A percentile compares a stretch with the other conserved stretches of the same genome.
Conservation (phyloP, 2,113 vertebrate genomes). For the Clupea harengus region DNA sequence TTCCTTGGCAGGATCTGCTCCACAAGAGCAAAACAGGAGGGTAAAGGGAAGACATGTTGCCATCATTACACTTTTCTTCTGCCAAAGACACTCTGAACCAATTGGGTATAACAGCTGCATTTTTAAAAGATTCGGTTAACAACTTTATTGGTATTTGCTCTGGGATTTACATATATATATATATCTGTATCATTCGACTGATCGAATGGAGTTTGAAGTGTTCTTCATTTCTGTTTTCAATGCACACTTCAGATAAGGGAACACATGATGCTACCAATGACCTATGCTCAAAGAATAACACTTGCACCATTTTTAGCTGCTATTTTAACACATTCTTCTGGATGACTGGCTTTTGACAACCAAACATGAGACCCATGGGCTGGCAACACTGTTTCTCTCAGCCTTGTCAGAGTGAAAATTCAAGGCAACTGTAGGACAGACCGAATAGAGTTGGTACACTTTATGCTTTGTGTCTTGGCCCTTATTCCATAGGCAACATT, state of each 20-base stretch:
- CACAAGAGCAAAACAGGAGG: slow-evolving; percentile 20
- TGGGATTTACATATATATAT: neutral
- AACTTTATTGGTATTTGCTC: neutral
- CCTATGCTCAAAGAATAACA: neutral
- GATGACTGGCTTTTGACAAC: neutral
- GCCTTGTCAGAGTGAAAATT: neutral
- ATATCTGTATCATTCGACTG: neutral
- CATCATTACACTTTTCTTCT: neutral
- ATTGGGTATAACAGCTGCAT: no score
- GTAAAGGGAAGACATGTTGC: neutral
- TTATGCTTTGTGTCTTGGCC: no score
- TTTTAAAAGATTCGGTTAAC: neutral
- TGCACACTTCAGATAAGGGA: neutral
- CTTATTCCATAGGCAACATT: no score
- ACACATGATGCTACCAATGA: neutral
- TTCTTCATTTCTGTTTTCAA: neutral
- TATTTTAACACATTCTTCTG: neutral
- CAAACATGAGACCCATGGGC: neutral
- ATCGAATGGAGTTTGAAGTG: neutral
- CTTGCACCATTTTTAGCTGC: neutral
- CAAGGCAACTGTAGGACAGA: no score
- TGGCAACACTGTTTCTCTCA: neutral
- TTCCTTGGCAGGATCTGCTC: slow-evolving; percentile 8
- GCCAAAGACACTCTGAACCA: neutral
- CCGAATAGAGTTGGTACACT: no score